Conservation (phyloP, 2,797 vertebrate genomes). For the Phrynocephalus guinanensis region DNA sequence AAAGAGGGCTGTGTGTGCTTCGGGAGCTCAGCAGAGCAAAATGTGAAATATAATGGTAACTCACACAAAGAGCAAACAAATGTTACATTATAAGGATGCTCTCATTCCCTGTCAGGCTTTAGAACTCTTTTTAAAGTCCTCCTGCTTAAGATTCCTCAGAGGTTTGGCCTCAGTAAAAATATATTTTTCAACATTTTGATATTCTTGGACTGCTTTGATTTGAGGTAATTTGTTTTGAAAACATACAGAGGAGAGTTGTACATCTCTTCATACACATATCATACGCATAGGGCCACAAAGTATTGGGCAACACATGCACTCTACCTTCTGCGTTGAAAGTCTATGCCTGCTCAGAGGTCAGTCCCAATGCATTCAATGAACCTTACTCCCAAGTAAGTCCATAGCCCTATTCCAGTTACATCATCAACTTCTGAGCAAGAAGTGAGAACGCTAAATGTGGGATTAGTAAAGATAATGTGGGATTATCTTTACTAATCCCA, state of each 20-base stretch:
- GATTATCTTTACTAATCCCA: too few species aligned
- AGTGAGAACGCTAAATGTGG: too few species aligned
- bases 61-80: too few species aligned
- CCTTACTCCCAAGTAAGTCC: neutral
- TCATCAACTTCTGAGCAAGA: neutral
- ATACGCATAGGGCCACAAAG: neutral
- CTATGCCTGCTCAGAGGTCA: neutral
- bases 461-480: too few species aligned
- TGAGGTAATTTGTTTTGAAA: neutral
- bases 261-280: neutral
- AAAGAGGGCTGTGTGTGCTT: too few species aligned
- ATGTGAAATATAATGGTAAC: too few species aligned
- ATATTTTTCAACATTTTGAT: neutral
- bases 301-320: neutral
- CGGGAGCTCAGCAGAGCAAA: too few species aligned
- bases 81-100: too few species aligned
- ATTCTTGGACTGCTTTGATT: neutral
- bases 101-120: too few species aligned
- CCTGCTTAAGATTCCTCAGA: too few species aligned
- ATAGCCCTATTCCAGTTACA: neutral
- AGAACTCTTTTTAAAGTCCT: too few species aligned
- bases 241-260: neutral
- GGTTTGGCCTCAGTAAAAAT: too few species aligned
- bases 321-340: neutral
- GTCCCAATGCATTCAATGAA: neutral